Percentiles rank a stretch among this genome's conserved stretches.
phyloP scores from a whole-genome alignment of 2,888 invertebrate species.

The Physocephala rufipes region DNA sequence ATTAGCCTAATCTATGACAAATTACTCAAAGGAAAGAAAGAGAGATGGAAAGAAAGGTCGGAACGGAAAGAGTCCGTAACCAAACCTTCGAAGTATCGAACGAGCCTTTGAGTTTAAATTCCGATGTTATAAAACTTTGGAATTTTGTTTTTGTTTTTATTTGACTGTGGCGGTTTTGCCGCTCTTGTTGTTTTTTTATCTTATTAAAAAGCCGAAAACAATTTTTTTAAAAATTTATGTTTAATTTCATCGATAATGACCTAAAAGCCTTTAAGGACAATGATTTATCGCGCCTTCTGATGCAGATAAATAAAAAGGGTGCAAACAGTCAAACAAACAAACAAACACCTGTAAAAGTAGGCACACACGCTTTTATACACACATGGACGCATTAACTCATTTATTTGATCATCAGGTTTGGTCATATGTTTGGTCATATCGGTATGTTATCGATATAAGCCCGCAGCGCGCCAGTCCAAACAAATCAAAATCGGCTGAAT shows the following conservation, averaged over 20 bases:
- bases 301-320: constrained; percentile 22
- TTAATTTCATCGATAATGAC: constrained; percentile 66
- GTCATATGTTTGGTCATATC: no score
- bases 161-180: not conserved
- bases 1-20: no score
- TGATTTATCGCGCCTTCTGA: constrained; percentile 60
- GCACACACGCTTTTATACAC: not conserved
- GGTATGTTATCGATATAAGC: no score
- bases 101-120: no score
- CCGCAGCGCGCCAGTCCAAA: no score
- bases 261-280: constrained; percentile 65
- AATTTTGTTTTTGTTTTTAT: not conserved
- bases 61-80: no score
- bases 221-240: constrained; percentile 64
- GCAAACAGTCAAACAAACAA: constrained; percentile 25
- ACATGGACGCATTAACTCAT: not conserved
- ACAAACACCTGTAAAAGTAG: constrained; percentile 8
- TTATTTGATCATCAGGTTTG: no score
- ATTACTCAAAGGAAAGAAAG: no score
- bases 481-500: no score
- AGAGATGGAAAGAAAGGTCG: no score
- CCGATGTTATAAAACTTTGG: no score
- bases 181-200: constrained; percentile 1
- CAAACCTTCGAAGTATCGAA: no score
- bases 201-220: constrained; percentile 48